Base-by-base conservation (phyloP, 2,888 invertebrate species). In the Linnaemya vulpina region DNA sequence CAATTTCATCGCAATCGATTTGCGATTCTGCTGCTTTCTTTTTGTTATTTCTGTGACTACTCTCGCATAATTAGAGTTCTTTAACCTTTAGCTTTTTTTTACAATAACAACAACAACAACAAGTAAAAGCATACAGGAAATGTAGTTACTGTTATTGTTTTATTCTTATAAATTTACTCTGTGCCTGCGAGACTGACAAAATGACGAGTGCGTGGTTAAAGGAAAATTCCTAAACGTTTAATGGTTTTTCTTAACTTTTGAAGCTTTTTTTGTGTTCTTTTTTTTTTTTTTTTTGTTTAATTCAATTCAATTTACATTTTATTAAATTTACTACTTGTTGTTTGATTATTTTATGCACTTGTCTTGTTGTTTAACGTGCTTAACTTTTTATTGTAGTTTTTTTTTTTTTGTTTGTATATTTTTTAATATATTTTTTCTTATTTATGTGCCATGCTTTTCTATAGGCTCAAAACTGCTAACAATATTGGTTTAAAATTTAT, bases 191-290 rank as follows among this genome's bases (percentile, higher is more conserved):
- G n/a, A 43, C 25, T 71, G 70, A 63, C 58, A 71, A 55, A 38
- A 53, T 49, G 49, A 67, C 30, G 46, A 46, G 58, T 46, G 17
- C 13, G 46, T 17, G 70, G 25, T 25, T 60, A 58, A 49, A 68
- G 40, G 67, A 81, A 84, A 84, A 84, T 85, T 82, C 85, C 78
- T 38, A 78, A 85, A 85, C 82, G 85, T 85, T 78, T 84, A 73
- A 40, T 17, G 63, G 63, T 46, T 68, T 40, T 51, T 62, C 11
- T 62, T 22, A 5, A 51, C 1, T 3, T 46, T 13, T 60, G 25
- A 40, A 74, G 78, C 74, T 83, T 60, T 38, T 60, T 15, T 70
- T 63, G 38, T 25, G 30, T 38, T 17, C 17, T 40, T 60, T 38
- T 25, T 51, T n/a, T n/a, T 38, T 17, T 9, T 17, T 17, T 15